Base-by-base conservation (phyloP, 2,888 invertebrate species). In the Cataglyphis livida region DNA sequence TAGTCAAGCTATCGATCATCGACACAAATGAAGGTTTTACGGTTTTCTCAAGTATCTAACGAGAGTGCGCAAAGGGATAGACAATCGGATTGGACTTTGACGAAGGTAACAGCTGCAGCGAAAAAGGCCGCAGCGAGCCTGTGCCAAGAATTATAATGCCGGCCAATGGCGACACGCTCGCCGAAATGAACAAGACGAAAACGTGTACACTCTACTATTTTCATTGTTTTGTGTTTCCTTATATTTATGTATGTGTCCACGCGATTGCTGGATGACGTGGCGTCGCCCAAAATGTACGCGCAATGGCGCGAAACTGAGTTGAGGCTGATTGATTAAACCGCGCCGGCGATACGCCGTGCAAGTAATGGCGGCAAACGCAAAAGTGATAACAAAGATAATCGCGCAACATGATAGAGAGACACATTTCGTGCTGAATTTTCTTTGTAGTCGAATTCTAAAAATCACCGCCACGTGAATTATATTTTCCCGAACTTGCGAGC, bases 161-260 rank as follows among this genome's bases (percentile, higher is more conserved):
- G 57, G 32, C 70, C 44, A 61, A 74, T 64, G 68, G 61, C 59
- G 32, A 48, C 25, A 51, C 25, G 48, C 64, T 51, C 18, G 38
- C 21, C 41, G 18, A 15, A 18, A 25, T 44, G 54, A 64, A 54
- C 51, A 44, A 18, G 35, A 81, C 7, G 64, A 54, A 78, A 68
- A 75, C 71, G 76, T 61, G 35, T 15, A 44, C 21, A n/a, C 41
- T 48, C 75, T 28, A 28, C 62, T 57, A 41, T 62, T n/a, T 51
- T 51, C 82, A 86, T 88, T 88, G 86, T 87, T 85, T 88, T 81
- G 73, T 81, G 75, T 71, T 59, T 15, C 68, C 25, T 73, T 35
- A 61, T 59, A 32, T 65, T 65, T 64, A 18, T n/a, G 9, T 35
- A 44, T n/a, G n/a, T 15, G n/a, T n/a, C 25, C 12, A 35, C 61